Evolutionary conservation across 2,113 vertebrate species (phyloP).

Genomic region (Caranx melampygus): DNA sequence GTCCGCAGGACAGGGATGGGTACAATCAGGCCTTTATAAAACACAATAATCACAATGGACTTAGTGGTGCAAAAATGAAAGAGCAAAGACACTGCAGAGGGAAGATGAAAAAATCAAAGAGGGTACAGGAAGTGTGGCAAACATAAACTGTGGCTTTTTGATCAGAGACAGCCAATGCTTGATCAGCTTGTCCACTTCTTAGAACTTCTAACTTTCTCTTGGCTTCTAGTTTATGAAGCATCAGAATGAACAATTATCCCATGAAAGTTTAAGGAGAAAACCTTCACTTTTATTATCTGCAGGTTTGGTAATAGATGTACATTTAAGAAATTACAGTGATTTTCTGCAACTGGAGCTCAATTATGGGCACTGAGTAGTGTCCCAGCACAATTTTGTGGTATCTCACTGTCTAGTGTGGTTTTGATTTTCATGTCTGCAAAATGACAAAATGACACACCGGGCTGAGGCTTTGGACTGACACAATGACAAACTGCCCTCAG

Average conservation of each 20-base stretch:
- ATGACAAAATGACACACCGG: slow-evolving; percentile 52
- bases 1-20: slow-evolving; percentile 30
- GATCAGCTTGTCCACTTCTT: not conserved
- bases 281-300: not conserved
- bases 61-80: slow-evolving; percentile 11
- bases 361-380: slow-evolving; percentile 29
- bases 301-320: not conserved
- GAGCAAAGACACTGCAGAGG: not conserved
- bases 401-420: slow-evolving; percentile 44
- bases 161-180: not conserved
- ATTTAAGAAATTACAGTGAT: slow-evolving; percentile 20
- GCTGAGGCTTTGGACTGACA: slow-evolving; percentile 55
- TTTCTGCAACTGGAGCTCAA: slow-evolving; percentile 33
- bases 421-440: slow-evolving; percentile 55
- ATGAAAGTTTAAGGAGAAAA: slow-evolving; percentile 6
- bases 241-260: not conserved
- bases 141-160: not conserved
- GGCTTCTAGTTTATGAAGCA: not conserved
- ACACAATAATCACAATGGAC: slow-evolving; percentile 31
- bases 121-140: not conserved
- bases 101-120: not conserved
- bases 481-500: slow-evolving; percentile 41
- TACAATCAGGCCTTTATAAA: slow-evolving; percentile 51
- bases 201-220: not conserved
- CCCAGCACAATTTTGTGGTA: slow-evolving; percentile 18